Evolutionary conservation across 2,888 invertebrate genomes (phyloP).

Genomic region (Dusona sp.): DNA sequence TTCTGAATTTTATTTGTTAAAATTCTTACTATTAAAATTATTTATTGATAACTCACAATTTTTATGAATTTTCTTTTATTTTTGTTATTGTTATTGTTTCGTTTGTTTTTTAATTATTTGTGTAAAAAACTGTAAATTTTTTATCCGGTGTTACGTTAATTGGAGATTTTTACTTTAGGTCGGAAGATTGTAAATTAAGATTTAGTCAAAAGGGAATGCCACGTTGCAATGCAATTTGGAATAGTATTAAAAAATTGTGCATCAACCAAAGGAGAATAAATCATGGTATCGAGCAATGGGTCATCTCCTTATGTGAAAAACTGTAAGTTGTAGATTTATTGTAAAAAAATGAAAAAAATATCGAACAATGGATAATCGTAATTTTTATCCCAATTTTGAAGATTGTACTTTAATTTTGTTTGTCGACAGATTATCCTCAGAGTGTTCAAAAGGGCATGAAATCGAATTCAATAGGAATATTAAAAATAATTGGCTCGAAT

Average conservation of each 20-base stretch:
- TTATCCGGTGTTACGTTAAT: conserved; percentile 2
- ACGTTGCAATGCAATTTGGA: conserved; percentile 75
- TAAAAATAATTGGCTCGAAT: conserved; percentile 69
- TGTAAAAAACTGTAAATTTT: not conserved
- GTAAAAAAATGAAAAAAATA: not conserved
- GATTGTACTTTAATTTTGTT: conserved; percentile 21
- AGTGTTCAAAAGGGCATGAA: conserved; percentile 76
- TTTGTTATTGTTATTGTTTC: not conserved
- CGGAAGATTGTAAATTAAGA: conserved; percentile 77
- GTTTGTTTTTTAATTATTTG: not conserved
- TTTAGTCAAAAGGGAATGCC: conserved; percentile 76
- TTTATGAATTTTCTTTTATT: not conserved
- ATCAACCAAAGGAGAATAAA: conserved; percentile 63
- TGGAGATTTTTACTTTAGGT: conserved; percentile 69
- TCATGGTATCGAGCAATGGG: conserved; percentile 68
- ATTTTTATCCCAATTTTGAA: not conserved
- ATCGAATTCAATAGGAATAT: conserved; percentile 39
- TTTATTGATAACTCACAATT: no score
- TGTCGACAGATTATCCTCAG: conserved; percentile 76
- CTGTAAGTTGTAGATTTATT: conserved; percentile 71
- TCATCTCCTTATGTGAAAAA: conserved; percentile 75
- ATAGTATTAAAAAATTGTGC: conserved; percentile 76
- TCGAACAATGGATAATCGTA: not conserved
- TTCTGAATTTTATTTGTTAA: not conserved
- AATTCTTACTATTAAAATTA: no score